Percentiles rank a stretch among this genome's conserved stretches.
Evolutionary conservation across 2,797 vertebrate genomes (phyloP).

Genomic region (Meda fulgida): DNA sequence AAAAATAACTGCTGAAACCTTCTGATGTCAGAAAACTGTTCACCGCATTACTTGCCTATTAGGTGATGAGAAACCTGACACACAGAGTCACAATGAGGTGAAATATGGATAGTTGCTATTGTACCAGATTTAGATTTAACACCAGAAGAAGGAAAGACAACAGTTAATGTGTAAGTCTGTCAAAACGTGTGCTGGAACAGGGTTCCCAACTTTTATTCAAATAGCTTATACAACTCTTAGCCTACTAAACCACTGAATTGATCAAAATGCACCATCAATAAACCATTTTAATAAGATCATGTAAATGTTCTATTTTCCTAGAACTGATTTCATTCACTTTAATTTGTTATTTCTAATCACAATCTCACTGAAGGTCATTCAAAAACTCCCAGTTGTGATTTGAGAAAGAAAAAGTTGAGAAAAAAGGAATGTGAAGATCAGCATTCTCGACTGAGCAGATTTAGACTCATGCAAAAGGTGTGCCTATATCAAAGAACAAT

Average conservation of each 20-base stretch:
- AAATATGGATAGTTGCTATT: neutral
- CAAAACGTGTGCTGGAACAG: neutral
- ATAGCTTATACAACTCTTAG: neutral
- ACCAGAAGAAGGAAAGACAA: neutral
- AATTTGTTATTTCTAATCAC: neutral
- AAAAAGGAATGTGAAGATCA: slow-evolving; percentile 5
- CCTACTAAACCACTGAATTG: neutral
- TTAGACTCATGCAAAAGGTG: neutral
- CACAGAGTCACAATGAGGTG: neutral
- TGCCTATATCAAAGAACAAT: neutral
- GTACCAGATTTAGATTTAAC: neutral
- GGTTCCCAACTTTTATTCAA: neutral
- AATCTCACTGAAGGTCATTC: neutral
- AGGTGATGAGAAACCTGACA: neutral
- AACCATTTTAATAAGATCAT: neutral
- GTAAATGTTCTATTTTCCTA: neutral
- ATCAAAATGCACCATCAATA: neutral
- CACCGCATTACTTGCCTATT: neutral
- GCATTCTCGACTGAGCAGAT: neutral
- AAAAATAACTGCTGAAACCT: neutral
- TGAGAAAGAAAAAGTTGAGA: neutral
- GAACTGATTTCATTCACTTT: neutral
- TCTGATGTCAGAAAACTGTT: neutral
- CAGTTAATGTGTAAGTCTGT: neutral
- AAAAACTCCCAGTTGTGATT: neutral